These are phyloP conservation scores for Zoanthus sociatus DNA, from an alignment of 92 coral and sea anemone genomes.

Conservation along the genomic window DNA sequence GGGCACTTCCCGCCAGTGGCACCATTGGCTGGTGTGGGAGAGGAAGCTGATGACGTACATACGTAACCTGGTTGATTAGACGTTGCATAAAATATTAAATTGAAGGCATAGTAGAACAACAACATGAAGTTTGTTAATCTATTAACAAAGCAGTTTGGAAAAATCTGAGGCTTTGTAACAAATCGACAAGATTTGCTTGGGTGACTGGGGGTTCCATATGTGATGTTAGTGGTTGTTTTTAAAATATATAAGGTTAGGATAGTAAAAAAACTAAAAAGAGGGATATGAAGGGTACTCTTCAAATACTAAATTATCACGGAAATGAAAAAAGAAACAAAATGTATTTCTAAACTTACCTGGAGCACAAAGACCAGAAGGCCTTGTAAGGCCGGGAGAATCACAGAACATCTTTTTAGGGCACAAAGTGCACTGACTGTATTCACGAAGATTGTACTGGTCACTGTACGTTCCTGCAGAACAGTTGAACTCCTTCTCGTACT, in stretches of 20 bases:
- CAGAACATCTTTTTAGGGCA: constrained; percentile 90
- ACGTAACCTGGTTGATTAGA: constrained; percentile 62
- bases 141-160: too few species aligned
- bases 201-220: too few species aligned
- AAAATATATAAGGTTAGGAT: too few species aligned
- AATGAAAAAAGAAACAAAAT: neutral
- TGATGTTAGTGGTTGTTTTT: too few species aligned
- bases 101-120: too few species aligned
- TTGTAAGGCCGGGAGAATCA: constrained; percentile 78
- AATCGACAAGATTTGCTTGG: too few species aligned
- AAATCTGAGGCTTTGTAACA: too few species aligned
- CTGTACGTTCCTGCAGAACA: constrained; percentile 96
- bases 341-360: constrained; percentile 68
- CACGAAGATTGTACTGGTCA: constrained; percentile 74
- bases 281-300: too few species aligned
- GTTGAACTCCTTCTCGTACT: constrained; percentile 77
- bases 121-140: too few species aligned
- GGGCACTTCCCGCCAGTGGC: constrained; percentile 85
- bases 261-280: too few species aligned
- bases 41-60: constrained; percentile 82
- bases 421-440: constrained; percentile 62
- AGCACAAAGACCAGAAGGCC: constrained; percentile 78
- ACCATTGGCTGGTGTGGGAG: constrained; percentile 82
- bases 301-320: too few species aligned
- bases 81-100: neutral